These are phyloP conservation scores for Mustela erminea DNA, from an alignment of 2,797 vertebrate genomes.

Conservation along the genomic window DNA sequence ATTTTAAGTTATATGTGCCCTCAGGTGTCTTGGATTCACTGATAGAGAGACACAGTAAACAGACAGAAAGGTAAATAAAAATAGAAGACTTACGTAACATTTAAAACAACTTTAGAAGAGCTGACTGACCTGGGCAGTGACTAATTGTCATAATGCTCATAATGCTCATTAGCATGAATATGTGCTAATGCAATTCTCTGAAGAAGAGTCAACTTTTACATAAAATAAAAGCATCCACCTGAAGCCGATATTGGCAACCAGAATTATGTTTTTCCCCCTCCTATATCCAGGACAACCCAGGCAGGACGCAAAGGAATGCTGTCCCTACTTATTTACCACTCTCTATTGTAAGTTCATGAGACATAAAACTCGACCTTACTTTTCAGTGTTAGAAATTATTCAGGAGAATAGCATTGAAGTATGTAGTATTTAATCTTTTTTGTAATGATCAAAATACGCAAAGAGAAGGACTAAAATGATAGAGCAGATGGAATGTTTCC, in stretches of 20 bases:
- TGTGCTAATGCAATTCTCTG: neutral
- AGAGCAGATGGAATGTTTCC: neutral
- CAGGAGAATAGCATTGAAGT: neutral
- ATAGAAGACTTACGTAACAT: neutral
- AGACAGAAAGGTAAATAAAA: constrained; percentile 26
- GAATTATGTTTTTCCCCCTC: neutral
- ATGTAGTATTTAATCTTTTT: neutral
- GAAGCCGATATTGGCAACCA: neutral
- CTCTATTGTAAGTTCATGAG: neutral
- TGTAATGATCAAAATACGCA: neutral
- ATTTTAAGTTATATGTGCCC: neutral
- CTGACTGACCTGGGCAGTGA: neutral
- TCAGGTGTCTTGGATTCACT: neutral
- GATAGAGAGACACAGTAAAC: neutral
- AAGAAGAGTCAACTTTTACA: neutral
- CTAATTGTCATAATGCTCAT: neutral
- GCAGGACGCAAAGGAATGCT: neutral
- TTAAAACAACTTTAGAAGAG: neutral
- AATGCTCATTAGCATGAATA: neutral
- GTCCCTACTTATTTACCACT: neutral
- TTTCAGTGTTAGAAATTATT: constrained; percentile 14
- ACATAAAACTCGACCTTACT: neutral
- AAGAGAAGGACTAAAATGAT: constrained; percentile 23
- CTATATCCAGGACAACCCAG: neutral
- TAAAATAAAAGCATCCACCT: neutral